Conservation (phyloP, 2,797 vertebrate genomes). For the Acanthiza pusilla region DNA sequence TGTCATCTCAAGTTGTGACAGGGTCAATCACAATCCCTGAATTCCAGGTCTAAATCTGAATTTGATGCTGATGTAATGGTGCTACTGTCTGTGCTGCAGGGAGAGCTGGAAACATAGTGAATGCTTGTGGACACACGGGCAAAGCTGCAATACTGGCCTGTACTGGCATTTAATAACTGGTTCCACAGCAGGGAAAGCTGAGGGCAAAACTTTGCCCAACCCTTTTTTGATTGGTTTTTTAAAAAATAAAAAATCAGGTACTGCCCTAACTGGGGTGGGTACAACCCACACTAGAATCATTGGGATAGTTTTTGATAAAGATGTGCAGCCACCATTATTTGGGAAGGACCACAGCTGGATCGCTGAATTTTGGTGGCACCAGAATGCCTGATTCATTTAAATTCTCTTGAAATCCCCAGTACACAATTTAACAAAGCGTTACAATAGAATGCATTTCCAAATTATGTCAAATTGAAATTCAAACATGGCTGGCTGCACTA, state of each 20-base stretch:
- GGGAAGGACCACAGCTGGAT: neutral
- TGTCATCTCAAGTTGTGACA: neutral
- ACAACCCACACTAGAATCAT: neutral
- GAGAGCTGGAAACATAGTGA: neutral
- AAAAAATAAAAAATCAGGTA: neutral
- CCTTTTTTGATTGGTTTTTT: neutral
- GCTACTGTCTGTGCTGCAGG: neutral
- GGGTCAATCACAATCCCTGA: neutral
- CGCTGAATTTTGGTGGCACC: neutral
- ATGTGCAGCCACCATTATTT: neutral
- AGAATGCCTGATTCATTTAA: neutral
- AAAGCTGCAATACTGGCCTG: neutral
- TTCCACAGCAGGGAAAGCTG: neutral
- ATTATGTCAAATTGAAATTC: conserved; percentile 39
- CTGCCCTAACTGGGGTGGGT: neutral
- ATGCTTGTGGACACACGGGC: neutral
- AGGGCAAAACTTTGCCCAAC: neutral
- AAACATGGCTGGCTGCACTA: conserved; percentile 27
- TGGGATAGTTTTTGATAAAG: neutral
- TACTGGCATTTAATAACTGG: neutral
- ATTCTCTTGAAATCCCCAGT: neutral
- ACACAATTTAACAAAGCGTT: neutral
- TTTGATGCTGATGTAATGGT: neutral
- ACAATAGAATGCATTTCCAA: conserved; percentile 5
- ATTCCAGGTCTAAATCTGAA: neutral